These are phyloP conservation scores for Helicolenus hilgendorfi DNA, from an alignment of 2,797 vertebrate genomes.

Conservation along the genomic window DNA sequence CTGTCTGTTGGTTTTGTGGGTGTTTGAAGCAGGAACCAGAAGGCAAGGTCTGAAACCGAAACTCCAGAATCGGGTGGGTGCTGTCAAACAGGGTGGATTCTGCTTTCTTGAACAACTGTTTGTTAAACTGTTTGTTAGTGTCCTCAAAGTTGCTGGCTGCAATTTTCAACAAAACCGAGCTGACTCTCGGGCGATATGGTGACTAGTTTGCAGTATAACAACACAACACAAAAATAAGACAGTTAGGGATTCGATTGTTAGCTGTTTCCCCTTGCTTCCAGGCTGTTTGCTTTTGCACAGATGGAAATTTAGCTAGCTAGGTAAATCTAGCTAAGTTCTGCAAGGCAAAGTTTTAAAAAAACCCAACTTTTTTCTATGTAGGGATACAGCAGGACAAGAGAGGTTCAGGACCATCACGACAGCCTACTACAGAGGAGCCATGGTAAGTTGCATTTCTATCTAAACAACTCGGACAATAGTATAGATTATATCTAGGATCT, in stretches of 20 bases:
- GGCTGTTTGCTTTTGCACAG: neutral
- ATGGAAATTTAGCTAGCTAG: neutral
- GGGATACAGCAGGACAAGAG: conserved; percentile 98
- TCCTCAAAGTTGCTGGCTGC: neutral
- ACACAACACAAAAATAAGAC: neutral
- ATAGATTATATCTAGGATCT: neutral
- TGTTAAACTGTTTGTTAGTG: too few species aligned
- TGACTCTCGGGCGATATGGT: neutral
- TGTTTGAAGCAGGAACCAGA: neutral
- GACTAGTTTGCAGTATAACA: neutral
- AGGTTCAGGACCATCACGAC: conserved; percentile 97
- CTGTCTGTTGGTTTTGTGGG: neutral
- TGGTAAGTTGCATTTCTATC: conserved; percentile 86
- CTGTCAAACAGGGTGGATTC: neutral
- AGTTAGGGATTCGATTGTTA: neutral
- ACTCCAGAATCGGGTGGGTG: neutral
- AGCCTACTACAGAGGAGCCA: conserved; percentile 97
- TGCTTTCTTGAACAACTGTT: neutral
- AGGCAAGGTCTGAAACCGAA: neutral
- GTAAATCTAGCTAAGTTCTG: neutral
- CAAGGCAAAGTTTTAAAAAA: neutral
- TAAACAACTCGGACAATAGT: neutral
- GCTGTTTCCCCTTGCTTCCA: neutral
- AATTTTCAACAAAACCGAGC: neutral
- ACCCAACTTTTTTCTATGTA: conserved; percentile 60